Percentiles rank a stretch among this genome's conserved stretches.
These are phyloP conservation scores for Opisthograptis luteolata DNA, from an alignment of 2,888 invertebrate genomes.

Conservation along the genomic window DNA sequence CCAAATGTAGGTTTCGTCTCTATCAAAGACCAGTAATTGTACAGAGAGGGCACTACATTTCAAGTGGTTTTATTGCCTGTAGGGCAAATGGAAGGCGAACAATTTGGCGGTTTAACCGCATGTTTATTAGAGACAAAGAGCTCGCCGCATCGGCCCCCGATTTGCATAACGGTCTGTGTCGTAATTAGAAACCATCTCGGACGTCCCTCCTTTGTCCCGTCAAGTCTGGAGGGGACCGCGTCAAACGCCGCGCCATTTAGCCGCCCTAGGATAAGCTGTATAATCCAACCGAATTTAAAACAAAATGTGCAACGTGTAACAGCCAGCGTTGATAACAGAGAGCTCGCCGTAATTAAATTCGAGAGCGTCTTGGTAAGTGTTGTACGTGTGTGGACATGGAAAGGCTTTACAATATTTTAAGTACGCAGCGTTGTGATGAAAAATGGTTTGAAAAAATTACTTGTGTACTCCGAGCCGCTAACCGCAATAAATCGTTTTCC, in stretches of 20 bases:
- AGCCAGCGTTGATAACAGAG: not conserved
- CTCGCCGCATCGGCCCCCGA: constrained; percentile 68
- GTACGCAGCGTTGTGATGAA: constrained; percentile 41
- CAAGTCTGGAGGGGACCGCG: constrained; percentile 66
- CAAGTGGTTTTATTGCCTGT: constrained; percentile 68
- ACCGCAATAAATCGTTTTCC: constrained; percentile 55
- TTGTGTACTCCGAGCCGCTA: constrained; percentile 42
- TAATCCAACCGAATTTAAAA: constrained; percentile 62
- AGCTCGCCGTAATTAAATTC: constrained; percentile 13
- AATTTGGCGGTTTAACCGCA: constrained; percentile 79
- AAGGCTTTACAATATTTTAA: constrained; percentile 23
- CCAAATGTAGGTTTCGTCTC: constrained; percentile 45
- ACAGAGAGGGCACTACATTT: constrained; percentile 62
- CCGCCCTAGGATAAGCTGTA: constrained; percentile 59
- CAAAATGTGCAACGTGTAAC: constrained; percentile 54
- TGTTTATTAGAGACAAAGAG: constrained; percentile 82
- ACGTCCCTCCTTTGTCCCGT: constrained; percentile 77
- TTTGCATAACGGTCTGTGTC: constrained; percentile 82
- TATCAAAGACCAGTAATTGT: constrained; percentile 71
- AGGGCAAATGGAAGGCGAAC: constrained; percentile 64
- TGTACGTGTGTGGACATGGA: not conserved
- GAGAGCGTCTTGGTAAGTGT: not conserved
- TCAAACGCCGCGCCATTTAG: constrained; percentile 76
- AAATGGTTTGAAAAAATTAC: constrained; percentile 58
- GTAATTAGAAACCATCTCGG: constrained; percentile 84